Evolutionary conservation across 2,888 invertebrate species (phyloP).

Genomic region (Aporophyla lueneburgensis): DNA sequence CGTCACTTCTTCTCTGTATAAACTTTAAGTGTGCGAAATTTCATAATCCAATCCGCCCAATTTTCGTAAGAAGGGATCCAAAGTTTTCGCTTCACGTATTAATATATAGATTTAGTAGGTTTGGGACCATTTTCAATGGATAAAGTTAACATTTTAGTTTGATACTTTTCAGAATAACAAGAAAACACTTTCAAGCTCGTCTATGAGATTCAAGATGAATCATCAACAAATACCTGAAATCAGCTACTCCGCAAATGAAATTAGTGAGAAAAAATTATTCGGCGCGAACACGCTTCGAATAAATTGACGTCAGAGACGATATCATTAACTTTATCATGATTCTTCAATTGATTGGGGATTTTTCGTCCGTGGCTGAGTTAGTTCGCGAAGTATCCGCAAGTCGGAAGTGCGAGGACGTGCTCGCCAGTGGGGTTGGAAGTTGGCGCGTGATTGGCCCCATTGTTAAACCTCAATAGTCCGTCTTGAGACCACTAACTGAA

Average conservation of each 20-base stretch:
- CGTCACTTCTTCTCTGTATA: too few relatives aligned
- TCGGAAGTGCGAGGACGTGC: constrained; percentile 85
- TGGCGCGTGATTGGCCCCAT: constrained; percentile 88
- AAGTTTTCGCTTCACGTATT: too few relatives aligned
- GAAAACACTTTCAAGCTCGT: neutral
- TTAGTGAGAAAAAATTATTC: constrained; percentile 53
- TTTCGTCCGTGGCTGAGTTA: constrained; percentile 72
- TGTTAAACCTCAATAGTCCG: constrained; percentile 86
- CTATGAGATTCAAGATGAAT: neutral
- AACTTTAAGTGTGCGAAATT: too few relatives aligned
- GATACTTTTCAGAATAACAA: neutral
- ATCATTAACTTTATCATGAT: constrained; percentile 77
- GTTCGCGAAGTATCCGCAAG: constrained; percentile 76
- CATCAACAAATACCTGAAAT: neutral
- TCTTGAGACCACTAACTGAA: constrained; percentile 81
- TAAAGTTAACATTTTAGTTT: neutral
- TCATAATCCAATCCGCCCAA: too few relatives aligned
- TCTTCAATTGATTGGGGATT: constrained; percentile 75
- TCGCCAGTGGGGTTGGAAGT: constrained; percentile 81
- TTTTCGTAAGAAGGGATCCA: too few relatives aligned
- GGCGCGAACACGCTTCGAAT: constrained; percentile 64
- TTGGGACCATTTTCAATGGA: neutral
- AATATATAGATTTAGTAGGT: too few relatives aligned
- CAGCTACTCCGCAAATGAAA: constrained; percentile 36
- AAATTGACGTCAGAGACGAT: constrained; percentile 72